Evolutionary conservation across 1,140 invertebrate genomes (phyloP).

Genomic region (Procambarus clarkii): DNA sequence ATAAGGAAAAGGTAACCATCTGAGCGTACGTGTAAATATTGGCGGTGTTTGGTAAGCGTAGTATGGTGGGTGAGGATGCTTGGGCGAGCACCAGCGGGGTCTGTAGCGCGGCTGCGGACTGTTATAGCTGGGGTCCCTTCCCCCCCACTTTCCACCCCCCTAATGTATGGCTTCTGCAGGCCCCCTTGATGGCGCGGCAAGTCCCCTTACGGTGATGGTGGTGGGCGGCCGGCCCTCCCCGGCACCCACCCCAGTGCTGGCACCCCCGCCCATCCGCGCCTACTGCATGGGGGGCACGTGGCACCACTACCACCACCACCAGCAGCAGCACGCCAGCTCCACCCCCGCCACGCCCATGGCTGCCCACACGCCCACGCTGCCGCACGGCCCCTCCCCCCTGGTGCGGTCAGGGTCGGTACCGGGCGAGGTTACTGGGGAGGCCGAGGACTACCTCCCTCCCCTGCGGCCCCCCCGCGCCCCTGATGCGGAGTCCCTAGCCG

Average conservation of each 20-base stretch:
- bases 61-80: too few relatives aligned
- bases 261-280: constrained; percentile 62
- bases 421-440: constrained; percentile 63
- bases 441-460: constrained; percentile 66
- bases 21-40: background rate
- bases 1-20: background rate
- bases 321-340: constrained; percentile 63
- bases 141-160: background rate
- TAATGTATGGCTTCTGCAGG: constrained; percentile 32
- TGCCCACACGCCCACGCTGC: constrained; percentile 63
- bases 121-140: too few relatives aligned
- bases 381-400: constrained; percentile 67
- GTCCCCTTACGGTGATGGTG: constrained; percentile 58
- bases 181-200: constrained; percentile 39
- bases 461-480: constrained; percentile 58
- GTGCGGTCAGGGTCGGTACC: constrained; percentile 70
- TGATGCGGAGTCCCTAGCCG: constrained; percentile 45
- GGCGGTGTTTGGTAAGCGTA: too few relatives aligned
- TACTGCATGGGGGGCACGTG: constrained; percentile 67
- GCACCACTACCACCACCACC: constrained; percentile 55
- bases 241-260: constrained; percentile 66
- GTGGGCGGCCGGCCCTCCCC: constrained; percentile 61
- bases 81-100: too few relatives aligned
- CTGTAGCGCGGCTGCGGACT: background rate
- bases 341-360: constrained; percentile 70